A percentile compares a stretch with the other conserved stretches of the same genome.
Evolutionary conservation across 2,113 vertebrate genomes (phyloP).

Genomic region (Python bivittatus): DNA sequence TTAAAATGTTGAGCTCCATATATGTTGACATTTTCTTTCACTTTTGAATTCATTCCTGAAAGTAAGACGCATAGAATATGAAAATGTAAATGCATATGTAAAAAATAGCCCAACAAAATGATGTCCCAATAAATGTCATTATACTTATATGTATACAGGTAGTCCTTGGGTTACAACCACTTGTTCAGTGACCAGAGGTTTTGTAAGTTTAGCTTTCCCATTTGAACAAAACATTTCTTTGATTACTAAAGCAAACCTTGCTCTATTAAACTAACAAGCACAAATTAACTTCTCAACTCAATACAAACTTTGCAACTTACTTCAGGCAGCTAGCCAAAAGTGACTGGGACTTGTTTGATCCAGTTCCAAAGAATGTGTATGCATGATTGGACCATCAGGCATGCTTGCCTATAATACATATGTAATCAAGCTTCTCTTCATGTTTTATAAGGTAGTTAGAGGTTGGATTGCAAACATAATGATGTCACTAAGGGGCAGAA

Average conservation of each 20-base stretch:
- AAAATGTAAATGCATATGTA: background rate
- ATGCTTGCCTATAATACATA: background rate
- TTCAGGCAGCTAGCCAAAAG: background rate
- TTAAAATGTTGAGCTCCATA: background rate
- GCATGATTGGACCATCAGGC: background rate
- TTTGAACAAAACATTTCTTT: background rate
- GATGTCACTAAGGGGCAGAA: background rate
- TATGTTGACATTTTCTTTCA: background rate
- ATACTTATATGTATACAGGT: background rate
- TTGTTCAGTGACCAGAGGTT: background rate
- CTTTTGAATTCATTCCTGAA: background rate
- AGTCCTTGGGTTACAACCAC: background rate
- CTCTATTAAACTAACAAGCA: background rate
- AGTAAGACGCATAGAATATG: background rate
- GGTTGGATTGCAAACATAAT: background rate
- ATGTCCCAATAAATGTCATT: background rate
- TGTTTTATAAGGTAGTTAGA: background rate
- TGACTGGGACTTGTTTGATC: background rate
- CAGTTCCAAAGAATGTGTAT: background rate
- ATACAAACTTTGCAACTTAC: no score
- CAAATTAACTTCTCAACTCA: background rate
- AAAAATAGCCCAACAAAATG: background rate
- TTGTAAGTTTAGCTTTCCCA: background rate
- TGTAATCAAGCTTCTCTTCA: background rate
- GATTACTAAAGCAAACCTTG: background rate